phyloP scores from a whole-genome alignment of 2,113 vertebrate species.

The Halcyon malimbica region DNA sequence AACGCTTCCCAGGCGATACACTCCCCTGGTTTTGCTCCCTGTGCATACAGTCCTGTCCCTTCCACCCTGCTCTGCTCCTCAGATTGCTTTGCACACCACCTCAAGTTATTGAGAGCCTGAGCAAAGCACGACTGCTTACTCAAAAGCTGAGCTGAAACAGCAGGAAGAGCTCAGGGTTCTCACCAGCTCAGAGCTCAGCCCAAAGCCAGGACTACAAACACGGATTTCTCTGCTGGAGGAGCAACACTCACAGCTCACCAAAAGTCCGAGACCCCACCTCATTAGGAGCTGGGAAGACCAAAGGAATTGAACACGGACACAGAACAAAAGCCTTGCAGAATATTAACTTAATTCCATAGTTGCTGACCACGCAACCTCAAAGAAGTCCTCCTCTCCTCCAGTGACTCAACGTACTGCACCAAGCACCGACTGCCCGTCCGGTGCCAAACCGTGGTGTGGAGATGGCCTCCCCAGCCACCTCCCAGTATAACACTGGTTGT shows the following conservation, averaged over 20 bases:
- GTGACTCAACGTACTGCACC: rapidly evolving
- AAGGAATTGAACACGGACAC: neutral
- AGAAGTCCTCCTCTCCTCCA: neutral
- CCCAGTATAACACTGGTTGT: neutral
- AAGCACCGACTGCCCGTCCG: neutral
- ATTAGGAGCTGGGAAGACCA: neutral
- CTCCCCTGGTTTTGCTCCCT: neutral
- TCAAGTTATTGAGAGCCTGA: neutral
- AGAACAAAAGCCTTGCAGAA: neutral
- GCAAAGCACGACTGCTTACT: neutral
- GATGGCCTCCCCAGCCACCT: neutral
- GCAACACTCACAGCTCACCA: neutral
- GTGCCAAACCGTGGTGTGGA: neutral
- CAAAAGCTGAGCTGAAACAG: neutral
- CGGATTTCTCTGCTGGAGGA: neutral
- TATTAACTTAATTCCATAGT: neutral
- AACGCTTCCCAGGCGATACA: neutral
- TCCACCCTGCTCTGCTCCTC: neutral
- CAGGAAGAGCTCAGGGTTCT: neutral
- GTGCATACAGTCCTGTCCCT: neutral
- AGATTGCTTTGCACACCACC: neutral
- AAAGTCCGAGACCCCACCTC: neutral
- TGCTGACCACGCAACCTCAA: neutral
- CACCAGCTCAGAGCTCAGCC: neutral
- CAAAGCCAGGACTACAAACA: neutral